A percentile compares a stretch with the other conserved stretches of the same genome.
Evolutionary conservation across 2,888 invertebrate genomes (phyloP).

Genomic region (Idaea straminata): DNA sequence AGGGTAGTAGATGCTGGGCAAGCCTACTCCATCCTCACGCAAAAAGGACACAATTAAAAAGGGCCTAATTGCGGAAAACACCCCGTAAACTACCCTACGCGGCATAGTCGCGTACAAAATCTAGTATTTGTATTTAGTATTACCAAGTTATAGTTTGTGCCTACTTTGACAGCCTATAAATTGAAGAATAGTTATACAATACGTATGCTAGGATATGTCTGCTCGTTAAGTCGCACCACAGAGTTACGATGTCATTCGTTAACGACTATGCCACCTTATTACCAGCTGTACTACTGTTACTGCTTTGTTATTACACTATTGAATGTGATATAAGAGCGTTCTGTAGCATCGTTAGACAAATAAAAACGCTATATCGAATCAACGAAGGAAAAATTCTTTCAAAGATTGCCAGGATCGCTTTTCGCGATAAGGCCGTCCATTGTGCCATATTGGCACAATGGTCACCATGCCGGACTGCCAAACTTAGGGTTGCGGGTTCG

Average conservation of each 20-base stretch:
- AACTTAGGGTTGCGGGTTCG: too few relatives aligned
- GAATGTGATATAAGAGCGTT: conserved; percentile 14
- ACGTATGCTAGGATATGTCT: conserved; percentile 21
- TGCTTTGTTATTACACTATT: conserved; percentile 50
- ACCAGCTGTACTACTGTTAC: conserved; percentile 44
- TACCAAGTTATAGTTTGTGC: too few relatives aligned
- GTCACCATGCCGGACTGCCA: too few relatives aligned
- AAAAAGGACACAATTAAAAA: too few relatives aligned
- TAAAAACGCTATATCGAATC: conserved; percentile 9
- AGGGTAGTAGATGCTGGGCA: too few relatives aligned
- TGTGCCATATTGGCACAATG: too few relatives aligned
- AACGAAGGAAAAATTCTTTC: background rate
- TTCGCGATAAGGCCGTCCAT: too few relatives aligned
- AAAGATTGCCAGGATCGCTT: background rate
- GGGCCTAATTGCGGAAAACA: too few relatives aligned
- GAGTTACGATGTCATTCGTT: conserved; percentile 51
- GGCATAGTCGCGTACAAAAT: too few relatives aligned
- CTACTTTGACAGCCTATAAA: background rate
- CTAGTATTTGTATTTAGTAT: too few relatives aligned
- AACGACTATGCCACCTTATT: conserved; percentile 54
- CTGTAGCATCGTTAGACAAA: conserved; percentile 9
- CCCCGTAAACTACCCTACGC: too few relatives aligned
- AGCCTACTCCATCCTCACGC: too few relatives aligned
- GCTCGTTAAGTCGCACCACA: conserved; percentile 47
- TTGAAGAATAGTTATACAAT: background rate